phyloP scores from a whole-genome alignment of 2,797 vertebrate species.

The Neopelma chrysocephalum region DNA sequence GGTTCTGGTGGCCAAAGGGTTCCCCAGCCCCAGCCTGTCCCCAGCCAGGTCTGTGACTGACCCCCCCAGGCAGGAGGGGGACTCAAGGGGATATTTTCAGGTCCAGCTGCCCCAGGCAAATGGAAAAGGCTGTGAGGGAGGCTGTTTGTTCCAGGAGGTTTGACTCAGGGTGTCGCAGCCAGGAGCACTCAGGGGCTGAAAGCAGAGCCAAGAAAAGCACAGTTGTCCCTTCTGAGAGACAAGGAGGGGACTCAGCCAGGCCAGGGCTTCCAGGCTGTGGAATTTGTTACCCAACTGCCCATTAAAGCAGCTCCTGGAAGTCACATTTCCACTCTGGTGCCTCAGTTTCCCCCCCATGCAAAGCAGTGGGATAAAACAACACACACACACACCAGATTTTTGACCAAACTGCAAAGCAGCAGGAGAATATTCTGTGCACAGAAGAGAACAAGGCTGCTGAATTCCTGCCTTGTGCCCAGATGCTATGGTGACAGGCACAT shows the following conservation, averaged over 20 bases:
- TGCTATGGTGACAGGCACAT: constrained; percentile 48
- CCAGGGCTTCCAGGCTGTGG: background rate
- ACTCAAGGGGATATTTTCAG: background rate
- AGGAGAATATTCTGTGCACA: background rate
- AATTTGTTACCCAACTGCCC: background rate
- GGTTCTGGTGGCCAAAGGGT: background rate
- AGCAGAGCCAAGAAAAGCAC: background rate
- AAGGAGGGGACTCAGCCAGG: background rate
- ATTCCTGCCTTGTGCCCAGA: constrained; percentile 41
- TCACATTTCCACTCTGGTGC: rapidly evolving
- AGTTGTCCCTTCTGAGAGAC: background rate
- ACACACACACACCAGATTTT: background rate
- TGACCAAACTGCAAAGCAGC: background rate
- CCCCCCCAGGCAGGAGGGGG: background rate
- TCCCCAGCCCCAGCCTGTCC: background rate
- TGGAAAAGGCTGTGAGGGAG: background rate
- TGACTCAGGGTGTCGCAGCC: background rate
- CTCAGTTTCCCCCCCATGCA: background rate
- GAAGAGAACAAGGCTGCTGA: background rate
- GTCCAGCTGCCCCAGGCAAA: background rate
- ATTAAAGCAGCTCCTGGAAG: background rate
- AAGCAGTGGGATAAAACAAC: background rate
- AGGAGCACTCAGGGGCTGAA: background rate
- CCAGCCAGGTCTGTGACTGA: background rate
- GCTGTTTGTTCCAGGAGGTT: background rate